These are phyloP conservation scores for Mirza zaza DNA, from an alignment of 2,113 vertebrate genomes.

Conservation along the genomic window DNA sequence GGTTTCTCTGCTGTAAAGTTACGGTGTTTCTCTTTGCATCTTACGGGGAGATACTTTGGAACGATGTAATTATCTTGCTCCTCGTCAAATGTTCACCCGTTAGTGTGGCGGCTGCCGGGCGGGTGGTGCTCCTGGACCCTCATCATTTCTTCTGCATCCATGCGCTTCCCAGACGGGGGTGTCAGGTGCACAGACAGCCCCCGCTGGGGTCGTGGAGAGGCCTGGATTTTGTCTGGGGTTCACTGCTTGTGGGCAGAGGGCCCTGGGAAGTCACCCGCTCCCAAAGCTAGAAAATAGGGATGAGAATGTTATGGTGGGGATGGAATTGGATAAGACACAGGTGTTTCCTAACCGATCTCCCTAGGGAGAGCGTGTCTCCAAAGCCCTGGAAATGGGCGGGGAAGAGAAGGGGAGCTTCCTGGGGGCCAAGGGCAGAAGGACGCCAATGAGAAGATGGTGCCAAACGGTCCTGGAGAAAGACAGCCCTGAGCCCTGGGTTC, in stretches of 20 bases:
- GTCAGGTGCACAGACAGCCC: too few relatives aligned
- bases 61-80: not conserved
- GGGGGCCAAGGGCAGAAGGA: not conserved
- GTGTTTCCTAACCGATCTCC: not conserved
- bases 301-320: not conserved
- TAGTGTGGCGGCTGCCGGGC: not conserved
- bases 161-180: not conserved
- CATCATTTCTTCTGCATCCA: not conserved
- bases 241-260: not conserved
- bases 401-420: not conserved
- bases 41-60: not conserved
- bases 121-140: too few relatives aligned
- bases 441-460: not conserved
- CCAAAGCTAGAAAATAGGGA: not conserved
- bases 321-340: not conserved
- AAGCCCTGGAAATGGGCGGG: not conserved
- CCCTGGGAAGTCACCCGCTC: not conserved
- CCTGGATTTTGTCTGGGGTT: not conserved
- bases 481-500: not conserved
- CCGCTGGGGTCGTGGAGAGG: not conserved
- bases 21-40: not conserved
- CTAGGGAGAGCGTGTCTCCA: too few relatives aligned
- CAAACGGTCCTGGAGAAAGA: accelerated
- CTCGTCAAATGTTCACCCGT: not conserved
- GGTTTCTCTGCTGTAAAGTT: not conserved